Conservation (phyloP, 1,140 invertebrate genomes). For the Bombus sylvicola region DNA sequence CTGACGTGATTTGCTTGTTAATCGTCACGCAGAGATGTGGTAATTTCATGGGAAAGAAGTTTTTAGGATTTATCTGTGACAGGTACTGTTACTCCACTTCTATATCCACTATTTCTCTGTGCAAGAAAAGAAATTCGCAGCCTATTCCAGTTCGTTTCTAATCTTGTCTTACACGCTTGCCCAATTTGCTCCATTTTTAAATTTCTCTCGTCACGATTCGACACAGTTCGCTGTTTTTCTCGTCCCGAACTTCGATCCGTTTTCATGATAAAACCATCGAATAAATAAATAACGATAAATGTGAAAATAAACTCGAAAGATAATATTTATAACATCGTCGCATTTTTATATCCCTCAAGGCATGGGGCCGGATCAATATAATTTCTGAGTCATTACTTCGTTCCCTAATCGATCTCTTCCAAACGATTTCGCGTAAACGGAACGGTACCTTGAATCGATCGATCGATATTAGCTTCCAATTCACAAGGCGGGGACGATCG, state of each 20-base stretch:
- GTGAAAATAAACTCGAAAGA: too few relatives aligned
- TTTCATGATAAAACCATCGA: too few relatives aligned
- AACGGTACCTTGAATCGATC: slow-evolving; percentile 8
- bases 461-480: slow-evolving; percentile 48
- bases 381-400: too few relatives aligned
- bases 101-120: neutral
- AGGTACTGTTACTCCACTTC: neutral
- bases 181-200: neutral
- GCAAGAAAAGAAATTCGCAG: neutral
- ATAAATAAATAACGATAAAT: too few relatives aligned
- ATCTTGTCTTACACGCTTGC: neutral
- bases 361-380: too few relatives aligned
- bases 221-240: neutral
- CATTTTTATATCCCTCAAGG: too few relatives aligned
- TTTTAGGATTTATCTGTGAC: neutral
- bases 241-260: too few relatives aligned
- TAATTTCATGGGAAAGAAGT: slow-evolving; percentile 3
- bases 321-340: too few relatives aligned
- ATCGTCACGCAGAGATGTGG: slow-evolving; percentile 12
- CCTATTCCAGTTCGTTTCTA: neutral
- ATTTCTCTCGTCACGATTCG: neutral
- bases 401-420: neutral
- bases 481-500: neutral
- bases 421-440: neutral
- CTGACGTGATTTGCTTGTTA: slow-evolving; percentile 1